Percentiles rank a stretch among this genome's conserved stretches.
Evolutionary conservation across 2,113 vertebrate genomes (phyloP).

Genomic region (Calyptomena viridis): DNA sequence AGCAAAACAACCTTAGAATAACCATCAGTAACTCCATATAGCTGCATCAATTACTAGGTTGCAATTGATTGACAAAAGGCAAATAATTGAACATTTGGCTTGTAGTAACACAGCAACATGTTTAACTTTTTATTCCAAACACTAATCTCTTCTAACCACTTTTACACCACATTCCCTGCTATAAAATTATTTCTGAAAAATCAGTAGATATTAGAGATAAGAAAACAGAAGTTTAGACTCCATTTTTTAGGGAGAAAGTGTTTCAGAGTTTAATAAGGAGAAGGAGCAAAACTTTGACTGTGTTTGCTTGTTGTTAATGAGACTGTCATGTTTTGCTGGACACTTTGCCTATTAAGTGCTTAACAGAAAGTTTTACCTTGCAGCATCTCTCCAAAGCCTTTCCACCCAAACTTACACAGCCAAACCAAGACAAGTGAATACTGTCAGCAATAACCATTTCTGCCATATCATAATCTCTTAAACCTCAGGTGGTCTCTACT

Average conservation of each 20-base stretch:
- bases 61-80: background rate
- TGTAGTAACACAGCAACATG: background rate
- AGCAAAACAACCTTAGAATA: background rate
- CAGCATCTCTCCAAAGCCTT: background rate
- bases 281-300: background rate
- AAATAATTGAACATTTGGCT: background rate
- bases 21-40: background rate
- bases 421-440: background rate
- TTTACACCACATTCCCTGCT: accelerated
- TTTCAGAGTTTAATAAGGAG: background rate
- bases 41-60: background rate
- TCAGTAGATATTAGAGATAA: background rate
- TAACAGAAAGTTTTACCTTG: background rate
- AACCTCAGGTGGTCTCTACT: background rate
- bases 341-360: background rate
- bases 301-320: background rate
- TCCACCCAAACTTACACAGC: background rate
- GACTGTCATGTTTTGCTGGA: background rate
- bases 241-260: accelerated
- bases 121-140: background rate
- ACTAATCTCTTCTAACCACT: background rate
- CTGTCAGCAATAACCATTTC: background rate
- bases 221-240: background rate
- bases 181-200: background rate
- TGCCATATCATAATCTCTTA: background rate